Conservation (phyloP, 2,797 vertebrate species). For the Clamator glandarius region DNA sequence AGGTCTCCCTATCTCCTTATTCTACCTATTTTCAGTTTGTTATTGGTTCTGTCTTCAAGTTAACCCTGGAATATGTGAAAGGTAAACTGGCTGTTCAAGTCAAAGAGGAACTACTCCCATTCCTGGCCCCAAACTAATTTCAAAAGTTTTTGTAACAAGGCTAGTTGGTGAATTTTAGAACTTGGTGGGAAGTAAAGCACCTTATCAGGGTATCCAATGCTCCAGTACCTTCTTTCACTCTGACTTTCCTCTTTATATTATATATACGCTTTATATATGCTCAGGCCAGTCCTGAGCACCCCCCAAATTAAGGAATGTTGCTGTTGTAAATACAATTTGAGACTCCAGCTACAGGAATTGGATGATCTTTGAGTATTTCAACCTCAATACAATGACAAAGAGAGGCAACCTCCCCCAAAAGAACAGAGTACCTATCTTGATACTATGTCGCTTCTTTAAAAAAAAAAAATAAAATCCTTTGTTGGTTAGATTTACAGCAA, state of each 20-base stretch:
- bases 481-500: background rate
- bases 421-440: background rate
- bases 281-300: background rate
- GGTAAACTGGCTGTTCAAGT: background rate
- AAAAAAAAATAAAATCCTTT: background rate
- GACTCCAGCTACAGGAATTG: background rate
- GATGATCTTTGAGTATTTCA: background rate
- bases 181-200: background rate
- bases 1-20: background rate
- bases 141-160: background rate
- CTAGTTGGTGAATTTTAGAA: background rate
- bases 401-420: fast-evolving
- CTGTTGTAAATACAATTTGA: background rate
- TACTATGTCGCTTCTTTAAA: background rate
- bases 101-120: background rate
- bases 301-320: background rate
- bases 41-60: background rate
- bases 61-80: background rate
- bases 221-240: background rate
- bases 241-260: background rate
- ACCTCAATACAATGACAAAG: background rate
- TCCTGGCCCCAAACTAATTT: background rate
- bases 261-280: too few relatives aligned
- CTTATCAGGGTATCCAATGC: background rate
- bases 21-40: background rate